Evolutionary conservation across 1,140 invertebrate genomes (phyloP).

Genomic region (Temnothorax nylanderi): DNA sequence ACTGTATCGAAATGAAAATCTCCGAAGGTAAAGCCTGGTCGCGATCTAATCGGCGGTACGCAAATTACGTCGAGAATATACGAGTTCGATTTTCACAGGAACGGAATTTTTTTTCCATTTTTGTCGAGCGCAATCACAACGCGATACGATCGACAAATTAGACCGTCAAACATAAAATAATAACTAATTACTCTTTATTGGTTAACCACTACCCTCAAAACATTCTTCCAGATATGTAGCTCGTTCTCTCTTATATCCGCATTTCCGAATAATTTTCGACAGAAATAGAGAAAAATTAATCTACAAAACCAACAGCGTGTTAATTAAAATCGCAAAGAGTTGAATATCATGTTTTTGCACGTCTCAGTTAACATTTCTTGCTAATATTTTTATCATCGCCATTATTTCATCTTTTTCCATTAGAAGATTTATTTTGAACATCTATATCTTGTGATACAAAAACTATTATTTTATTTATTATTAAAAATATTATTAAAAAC

Average conservation of each 20-base stretch:
- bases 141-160: constrained; percentile 49
- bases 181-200: constrained; percentile 53
- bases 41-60: constrained; percentile 49
- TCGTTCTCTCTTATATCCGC: neutral
- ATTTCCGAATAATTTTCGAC: neutral
- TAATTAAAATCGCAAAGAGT: neutral
- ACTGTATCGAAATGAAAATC: constrained; percentile 60
- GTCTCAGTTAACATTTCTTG: neutral
- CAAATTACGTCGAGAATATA: constrained; percentile 54
- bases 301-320: neutral
- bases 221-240: neutral
- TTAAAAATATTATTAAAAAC: neutral
- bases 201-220: constrained; percentile 39
- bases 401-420: neutral
- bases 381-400: neutral
- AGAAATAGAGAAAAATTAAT: neutral
- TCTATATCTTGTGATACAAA: neutral
- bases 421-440: neutral
- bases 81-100: constrained; percentile 41
- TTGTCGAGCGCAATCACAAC: neutral
- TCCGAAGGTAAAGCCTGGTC: constrained; percentile 48
- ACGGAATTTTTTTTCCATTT: neutral
- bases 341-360: neutral
- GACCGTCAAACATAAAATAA: constrained; percentile 32
- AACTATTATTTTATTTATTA: neutral